phyloP scores from a whole-genome alignment of 2,113 vertebrate genomes.

The Ceyx margarethae region DNA sequence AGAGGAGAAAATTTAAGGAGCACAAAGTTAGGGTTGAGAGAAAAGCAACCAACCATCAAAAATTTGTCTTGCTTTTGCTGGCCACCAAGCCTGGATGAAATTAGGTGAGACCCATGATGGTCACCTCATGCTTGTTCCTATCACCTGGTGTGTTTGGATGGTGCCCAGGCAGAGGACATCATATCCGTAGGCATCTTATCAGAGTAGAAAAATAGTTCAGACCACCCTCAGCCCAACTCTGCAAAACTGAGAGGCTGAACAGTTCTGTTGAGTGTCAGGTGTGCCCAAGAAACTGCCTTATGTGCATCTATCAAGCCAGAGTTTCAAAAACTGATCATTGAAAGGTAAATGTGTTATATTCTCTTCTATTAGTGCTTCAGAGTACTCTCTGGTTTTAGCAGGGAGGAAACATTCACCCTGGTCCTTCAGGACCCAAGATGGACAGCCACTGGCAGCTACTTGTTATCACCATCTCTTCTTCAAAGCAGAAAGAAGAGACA shows the following conservation, averaged over 20 bases:
- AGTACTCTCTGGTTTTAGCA: neutral
- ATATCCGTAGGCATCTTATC: neutral
- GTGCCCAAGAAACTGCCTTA: neutral
- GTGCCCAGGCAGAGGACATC: neutral
- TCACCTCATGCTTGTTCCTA: neutral
- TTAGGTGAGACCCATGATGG: fast-evolving
- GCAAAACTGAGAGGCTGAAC: neutral
- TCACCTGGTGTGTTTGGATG: neutral
- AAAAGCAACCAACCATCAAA: neutral
- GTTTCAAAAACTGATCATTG: neutral
- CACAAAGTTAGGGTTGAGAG: neutral
- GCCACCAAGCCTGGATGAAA: neutral
- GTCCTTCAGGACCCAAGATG: neutral
- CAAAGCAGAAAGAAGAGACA: neutral
- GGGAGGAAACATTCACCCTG: neutral
- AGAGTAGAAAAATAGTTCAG: neutral
- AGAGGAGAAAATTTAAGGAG: neutral
- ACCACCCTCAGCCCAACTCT: fast-evolving
- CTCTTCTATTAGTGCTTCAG: neutral
- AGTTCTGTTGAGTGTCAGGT: neutral
- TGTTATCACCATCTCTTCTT: neutral
- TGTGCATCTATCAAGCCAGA: neutral
- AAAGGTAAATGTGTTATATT: fast-evolving
- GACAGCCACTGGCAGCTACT: neutral
- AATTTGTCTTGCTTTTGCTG: neutral